Percentiles rank a stretch among this genome's conserved stretches.
These are phyloP conservation scores for Ictalurus punctatus DNA, from an alignment of 2,113 vertebrate genomes.

Conservation along the genomic window DNA sequence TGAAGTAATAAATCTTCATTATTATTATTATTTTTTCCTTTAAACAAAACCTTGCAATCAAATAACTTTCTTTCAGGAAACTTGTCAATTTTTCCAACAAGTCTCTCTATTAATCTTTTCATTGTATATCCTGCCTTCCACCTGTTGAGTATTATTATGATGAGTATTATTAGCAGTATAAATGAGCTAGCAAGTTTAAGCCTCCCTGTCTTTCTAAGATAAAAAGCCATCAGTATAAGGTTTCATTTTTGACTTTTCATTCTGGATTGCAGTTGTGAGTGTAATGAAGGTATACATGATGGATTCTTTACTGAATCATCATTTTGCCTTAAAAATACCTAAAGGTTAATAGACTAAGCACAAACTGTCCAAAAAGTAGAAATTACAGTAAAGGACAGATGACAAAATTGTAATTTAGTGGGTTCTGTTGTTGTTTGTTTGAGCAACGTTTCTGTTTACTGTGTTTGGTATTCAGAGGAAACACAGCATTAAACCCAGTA, in stretches of 20 bases:
- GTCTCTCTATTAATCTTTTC: not conserved
- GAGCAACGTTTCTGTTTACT: too few species aligned
- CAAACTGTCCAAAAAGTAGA: too few species aligned
- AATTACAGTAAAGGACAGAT: too few species aligned
- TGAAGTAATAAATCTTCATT: slow-evolving; percentile 10
- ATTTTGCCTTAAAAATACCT: too few species aligned
- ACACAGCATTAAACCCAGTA: too few species aligned
- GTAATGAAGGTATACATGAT: too few species aligned
- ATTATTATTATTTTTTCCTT: not conserved
- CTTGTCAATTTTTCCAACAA: not conserved
- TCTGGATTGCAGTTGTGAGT: not conserved
- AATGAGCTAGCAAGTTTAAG: not conserved
- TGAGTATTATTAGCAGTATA: not conserved
- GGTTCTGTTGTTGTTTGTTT: too few species aligned
- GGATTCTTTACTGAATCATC: too few species aligned
- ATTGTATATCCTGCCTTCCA: not conserved
- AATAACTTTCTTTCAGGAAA: not conserved
- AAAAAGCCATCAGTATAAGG: not conserved
- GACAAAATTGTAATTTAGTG: too few species aligned
- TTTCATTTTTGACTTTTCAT: not conserved
- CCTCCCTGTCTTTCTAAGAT: not conserved
- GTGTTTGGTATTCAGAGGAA: too few species aligned
- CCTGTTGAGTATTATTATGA: not conserved
- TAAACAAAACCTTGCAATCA: not conserved
- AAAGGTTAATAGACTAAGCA: too few species aligned